phyloP scores from a whole-genome alignment of 2,888 invertebrate species.

The Ommatoiulus sabulosus region DNA sequence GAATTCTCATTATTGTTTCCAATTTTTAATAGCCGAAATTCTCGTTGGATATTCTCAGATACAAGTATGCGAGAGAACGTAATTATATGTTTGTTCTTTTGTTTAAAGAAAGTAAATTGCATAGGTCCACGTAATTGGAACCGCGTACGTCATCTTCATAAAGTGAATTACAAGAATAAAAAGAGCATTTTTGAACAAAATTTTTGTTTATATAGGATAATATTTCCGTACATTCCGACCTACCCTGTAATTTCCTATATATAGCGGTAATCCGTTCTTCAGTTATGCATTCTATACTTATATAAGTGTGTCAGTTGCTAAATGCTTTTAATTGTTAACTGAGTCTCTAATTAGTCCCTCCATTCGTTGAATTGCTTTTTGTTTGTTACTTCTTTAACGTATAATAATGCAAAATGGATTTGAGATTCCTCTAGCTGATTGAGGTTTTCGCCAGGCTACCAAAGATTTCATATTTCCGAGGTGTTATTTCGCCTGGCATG shows the following conservation, averaged over 20 bases:
- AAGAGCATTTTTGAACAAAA: background rate
- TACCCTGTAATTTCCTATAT: background rate
- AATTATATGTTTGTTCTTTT: background rate
- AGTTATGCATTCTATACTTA: background rate
- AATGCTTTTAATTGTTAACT: constrained; percentile 6
- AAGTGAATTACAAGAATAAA: background rate
- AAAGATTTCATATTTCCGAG: too few relatives aligned
- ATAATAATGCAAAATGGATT: background rate
- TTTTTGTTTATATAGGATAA: background rate
- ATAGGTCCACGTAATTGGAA: background rate
- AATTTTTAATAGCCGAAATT: background rate
- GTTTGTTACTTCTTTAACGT: background rate
- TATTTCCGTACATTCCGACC: background rate
- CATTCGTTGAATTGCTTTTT: background rate
- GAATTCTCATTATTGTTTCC: constrained; percentile 1
- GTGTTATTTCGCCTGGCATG: too few relatives aligned
- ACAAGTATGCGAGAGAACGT: background rate
- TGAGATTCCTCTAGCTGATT: background rate
- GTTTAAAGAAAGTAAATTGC: background rate
- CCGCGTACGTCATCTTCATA: background rate
- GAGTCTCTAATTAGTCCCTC: background rate
- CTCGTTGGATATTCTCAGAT: background rate
- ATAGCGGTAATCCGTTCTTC: background rate
- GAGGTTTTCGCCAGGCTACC: too few relatives aligned
- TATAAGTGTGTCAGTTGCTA: background rate